Conservation (phyloP, 2,888 invertebrate species). For the Temnothorax rugatulus region DNA sequence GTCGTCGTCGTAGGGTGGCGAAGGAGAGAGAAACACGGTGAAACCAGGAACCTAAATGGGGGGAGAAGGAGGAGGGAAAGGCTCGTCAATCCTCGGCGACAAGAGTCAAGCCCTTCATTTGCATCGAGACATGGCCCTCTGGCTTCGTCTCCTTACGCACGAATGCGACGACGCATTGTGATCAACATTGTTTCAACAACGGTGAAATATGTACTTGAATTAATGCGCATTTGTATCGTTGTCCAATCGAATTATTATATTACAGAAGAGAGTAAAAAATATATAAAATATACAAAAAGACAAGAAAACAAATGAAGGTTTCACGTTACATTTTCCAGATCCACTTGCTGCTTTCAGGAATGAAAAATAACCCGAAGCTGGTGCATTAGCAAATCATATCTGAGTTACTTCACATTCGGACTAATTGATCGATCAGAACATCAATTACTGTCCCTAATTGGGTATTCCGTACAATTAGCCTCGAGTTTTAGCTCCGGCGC, state of each 20-base stretch:
- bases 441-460: slow-evolving; percentile 14
- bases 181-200: slow-evolving; percentile 65
- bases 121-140: slow-evolving; percentile 83
- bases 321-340: not conserved
- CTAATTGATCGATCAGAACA: slow-evolving; percentile 26
- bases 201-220: not conserved
- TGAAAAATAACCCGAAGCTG: slow-evolving; percentile 1
- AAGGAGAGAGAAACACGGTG: slow-evolving; percentile 58
- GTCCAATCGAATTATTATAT: not conserved
- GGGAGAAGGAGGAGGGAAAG: slow-evolving; percentile 59
- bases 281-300: not conserved
- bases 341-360: not conserved
- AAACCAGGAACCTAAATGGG: slow-evolving; percentile 46
- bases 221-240: not conserved
- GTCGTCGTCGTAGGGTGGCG: slow-evolving; percentile 64
- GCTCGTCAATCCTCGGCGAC: slow-evolving; percentile 52
- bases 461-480: slow-evolving; percentile 7
- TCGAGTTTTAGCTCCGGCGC: not conserved
- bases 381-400: not conserved
- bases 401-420: slow-evolving; percentile 7
- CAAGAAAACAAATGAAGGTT: not conserved
- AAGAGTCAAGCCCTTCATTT: slow-evolving; percentile 84
- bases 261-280: not conserved
- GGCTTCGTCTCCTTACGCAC: slow-evolving; percentile 19
- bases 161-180: slow-evolving; percentile 61